Base-by-base conservation (phyloP, 2,888 invertebrate genomes). In the Teleogryllus oceanicus region DNA sequence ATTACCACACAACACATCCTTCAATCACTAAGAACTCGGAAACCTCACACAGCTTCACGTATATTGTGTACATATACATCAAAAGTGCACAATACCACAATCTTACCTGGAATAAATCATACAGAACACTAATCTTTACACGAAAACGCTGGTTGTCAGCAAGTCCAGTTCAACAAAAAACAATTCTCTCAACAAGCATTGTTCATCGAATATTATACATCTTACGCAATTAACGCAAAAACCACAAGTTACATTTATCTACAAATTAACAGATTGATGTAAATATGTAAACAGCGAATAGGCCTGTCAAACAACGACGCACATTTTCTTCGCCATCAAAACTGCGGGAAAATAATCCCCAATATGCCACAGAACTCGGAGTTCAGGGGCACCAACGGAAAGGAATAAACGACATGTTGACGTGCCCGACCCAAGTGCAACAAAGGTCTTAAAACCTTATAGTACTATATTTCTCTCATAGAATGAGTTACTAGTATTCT, bases 321-420 rank as follows among this genome's bases (percentile, higher is more conserved):
- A 77, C 79, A 77, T 62, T 77, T 62, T 49, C 62, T 50, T 76
- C 49, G 51, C 62, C 79, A 79, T 49, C 50, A 76, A 79, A 79
- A 79, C 79, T 79, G 79, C 79, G 79, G 79, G 79, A 79, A 79
- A 79, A 76, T 79, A 49, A 50, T 77, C 51, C 79, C 79, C 79
- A 24, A 50, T 77, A 51, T 62, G 79, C 77, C 79, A 79, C 79
- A 76, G 77, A 79, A 74, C 79, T 24, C 77, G 77, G 49, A 79
- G 74, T 49, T 13, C 79, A 79, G 79, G 51, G 74, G 77, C 79
- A 77, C 79, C 79, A 79, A 79, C 79, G 37, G 76, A 21, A 76
- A 62, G 62, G 62, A 62, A 62, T 62, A 62, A 62, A 62, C 62
- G 62, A 13, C 13, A 62, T 62, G 62, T 18, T 18, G 62, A 62